Percentiles rank a stretch among this genome's conserved stretches.
phyloP scores from a whole-genome alignment of 2,888 invertebrate genomes.

The Cotesia congregata region DNA sequence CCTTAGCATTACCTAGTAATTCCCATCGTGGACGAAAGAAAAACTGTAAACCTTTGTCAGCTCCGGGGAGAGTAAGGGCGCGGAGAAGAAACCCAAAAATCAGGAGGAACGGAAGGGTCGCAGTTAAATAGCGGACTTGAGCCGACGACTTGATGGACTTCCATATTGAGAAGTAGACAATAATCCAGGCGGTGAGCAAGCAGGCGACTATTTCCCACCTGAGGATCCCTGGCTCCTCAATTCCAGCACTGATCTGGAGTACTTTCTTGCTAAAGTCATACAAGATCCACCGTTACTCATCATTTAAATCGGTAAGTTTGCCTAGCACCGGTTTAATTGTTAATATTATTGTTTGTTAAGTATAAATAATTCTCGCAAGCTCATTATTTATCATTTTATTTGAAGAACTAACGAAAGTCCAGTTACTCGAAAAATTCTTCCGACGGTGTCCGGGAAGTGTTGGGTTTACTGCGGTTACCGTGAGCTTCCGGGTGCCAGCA shows the following conservation, averaged over 20 bases:
- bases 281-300: not conserved
- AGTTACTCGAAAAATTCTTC: slow-evolving; percentile 94
- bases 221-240: slow-evolving; percentile 85
- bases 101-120: slow-evolving; percentile 91
- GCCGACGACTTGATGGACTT: slow-evolving; percentile 96
- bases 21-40: slow-evolving; percentile 92
- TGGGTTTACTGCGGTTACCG: slow-evolving; percentile 77
- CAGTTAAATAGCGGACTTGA: slow-evolving; percentile 90
- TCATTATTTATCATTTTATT: slow-evolving; percentile 6
- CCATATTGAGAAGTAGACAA: slow-evolving; percentile 97
- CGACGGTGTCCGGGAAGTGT: slow-evolving; percentile 85
- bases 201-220: slow-evolving; percentile 93
- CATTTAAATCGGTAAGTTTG: not conserved
- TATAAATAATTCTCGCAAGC: slow-evolving; percentile 19
- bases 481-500: slow-evolving; percentile 81
- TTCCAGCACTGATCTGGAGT: slow-evolving; percentile 85
- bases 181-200: slow-evolving; percentile 91
- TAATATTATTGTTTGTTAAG: slow-evolving; percentile 3
- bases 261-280: slow-evolving; percentile 82
- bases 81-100: slow-evolving; percentile 89
- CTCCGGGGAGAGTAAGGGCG: slow-evolving; percentile 91
- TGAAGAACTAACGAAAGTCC: slow-evolving; percentile 39
- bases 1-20: slow-evolving; percentile 85
- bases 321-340: not conserved
- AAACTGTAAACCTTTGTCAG: slow-evolving; percentile 85